A percentile compares a stretch with the other conserved stretches of the same genome.
Evolutionary conservation across 2,113 vertebrate genomes (phyloP).

Genomic region (Anoplopoma fimbria): DNA sequence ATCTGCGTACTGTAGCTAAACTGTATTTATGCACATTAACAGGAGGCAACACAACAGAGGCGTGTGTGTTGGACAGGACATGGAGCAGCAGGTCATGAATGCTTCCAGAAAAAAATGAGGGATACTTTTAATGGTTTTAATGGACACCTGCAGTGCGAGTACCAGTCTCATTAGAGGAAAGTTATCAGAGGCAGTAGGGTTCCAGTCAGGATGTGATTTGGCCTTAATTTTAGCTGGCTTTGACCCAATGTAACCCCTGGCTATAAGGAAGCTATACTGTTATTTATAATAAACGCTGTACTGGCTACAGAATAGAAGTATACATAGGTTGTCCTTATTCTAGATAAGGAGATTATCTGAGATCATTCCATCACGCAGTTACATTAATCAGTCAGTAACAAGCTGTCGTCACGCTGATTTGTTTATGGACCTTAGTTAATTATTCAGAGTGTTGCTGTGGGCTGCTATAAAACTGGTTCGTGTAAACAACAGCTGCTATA

Average conservation of each 20-base stretch:
- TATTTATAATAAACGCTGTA: not conserved
- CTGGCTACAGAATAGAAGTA: not conserved
- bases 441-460: slow-evolving; percentile 45
- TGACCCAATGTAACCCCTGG: slow-evolving; percentile 5
- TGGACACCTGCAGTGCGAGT: not conserved
- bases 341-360: not conserved
- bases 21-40: not conserved
- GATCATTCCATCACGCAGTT: not conserved
- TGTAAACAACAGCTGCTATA: slow-evolving; percentile 65
- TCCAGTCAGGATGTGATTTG: slow-evolving; percentile 21
- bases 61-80: not conserved
- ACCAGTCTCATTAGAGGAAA: not conserved
- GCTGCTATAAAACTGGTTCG: slow-evolving; percentile 42
- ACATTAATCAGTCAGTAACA: slow-evolving; percentile 26
- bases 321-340: not conserved
- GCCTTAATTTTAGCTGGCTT: slow-evolving; percentile 6
- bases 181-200: slow-evolving; percentile 1
- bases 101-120: not conserved
- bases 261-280: not conserved
- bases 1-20: not conserved
- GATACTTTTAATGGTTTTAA: not conserved
- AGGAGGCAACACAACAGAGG: not conserved
- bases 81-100: not conserved
- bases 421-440: slow-evolving; percentile 58
- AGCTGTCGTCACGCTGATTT: slow-evolving; percentile 38